phyloP scores from a whole-genome alignment of 2,888 invertebrate species.

The Phrixothrix hirtus region DNA sequence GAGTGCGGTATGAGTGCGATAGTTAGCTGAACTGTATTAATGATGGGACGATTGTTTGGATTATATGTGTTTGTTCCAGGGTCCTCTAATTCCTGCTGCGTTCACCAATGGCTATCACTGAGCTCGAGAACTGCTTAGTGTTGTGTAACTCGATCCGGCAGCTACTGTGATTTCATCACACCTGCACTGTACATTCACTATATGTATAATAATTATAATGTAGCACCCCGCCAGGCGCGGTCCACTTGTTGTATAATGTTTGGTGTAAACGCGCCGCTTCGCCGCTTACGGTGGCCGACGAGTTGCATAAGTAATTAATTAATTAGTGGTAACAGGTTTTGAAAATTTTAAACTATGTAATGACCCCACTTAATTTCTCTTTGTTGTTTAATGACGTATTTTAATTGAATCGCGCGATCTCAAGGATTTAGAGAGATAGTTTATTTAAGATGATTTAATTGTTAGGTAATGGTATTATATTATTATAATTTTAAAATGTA shows the following conservation, averaged over 20 bases:
- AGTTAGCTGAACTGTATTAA: no score
- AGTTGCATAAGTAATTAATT: constrained; percentile 56
- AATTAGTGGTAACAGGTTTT: no score
- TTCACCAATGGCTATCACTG: constrained; percentile 99
- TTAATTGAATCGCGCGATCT: constrained; percentile 22
- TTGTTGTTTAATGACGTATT: constrained; percentile 4
- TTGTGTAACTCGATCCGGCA: constrained; percentile 57
- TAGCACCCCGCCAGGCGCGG: constrained; percentile 57
- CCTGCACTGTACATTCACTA: constrained; percentile 59
- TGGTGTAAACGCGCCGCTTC: constrained; percentile 56
- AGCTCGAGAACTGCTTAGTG: constrained; percentile 56
- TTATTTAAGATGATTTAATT: constrained; percentile 15
- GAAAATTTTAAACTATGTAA: no score
- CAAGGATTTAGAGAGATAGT: constrained; percentile 18
- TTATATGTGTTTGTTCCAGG: constrained; percentile 67
- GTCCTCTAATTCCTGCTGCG: constrained; percentile 96
- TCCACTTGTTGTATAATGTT: constrained; percentile 58
- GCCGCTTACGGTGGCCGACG: constrained; percentile 61
- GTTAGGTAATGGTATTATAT: constrained; percentile 14
- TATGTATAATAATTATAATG: constrained; percentile 53
- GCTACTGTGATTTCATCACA: constrained; percentile 57
- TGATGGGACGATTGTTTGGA: constrained; percentile 8
- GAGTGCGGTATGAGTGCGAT: no score
- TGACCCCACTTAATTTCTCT: no score
- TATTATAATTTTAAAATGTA: neutral